Base-by-base conservation (phyloP, 2,113 vertebrate species). In the Sylvia atricapilla region DNA sequence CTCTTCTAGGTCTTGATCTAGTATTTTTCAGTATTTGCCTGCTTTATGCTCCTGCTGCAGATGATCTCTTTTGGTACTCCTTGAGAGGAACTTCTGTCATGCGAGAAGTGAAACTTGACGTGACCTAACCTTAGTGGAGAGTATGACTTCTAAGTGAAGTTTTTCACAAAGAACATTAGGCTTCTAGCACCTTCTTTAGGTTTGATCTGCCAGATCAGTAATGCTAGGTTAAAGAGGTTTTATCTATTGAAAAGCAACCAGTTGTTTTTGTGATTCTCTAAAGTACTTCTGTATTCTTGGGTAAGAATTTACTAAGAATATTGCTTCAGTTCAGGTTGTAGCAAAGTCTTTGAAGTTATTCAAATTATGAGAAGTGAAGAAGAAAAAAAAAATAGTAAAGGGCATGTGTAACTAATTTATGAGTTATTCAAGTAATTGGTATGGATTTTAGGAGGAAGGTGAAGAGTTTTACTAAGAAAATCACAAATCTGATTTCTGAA, bases 141-240 rank as follows among this genome's bases (percentile, higher is more conserved):
- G 59, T 74, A 27, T 72, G 30, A 66, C 55, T 81, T 69, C 23
- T 69, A 5, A 68, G 31, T 75, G 30, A 92, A 72, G 67, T 39
- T 85, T 89, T 58, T 67, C 82, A 70, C 12, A 53, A 58, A 72
- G 60, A 77, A 9, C 4, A 5, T 37, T 95, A 70, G 33, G 11
- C 25, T 95, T 95, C 78, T 84, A 59, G 20, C 43, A 62, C 74
- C 44, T 72, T 84, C 21, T 25, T 55, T 89, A 19, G 5, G 5
- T 62, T 89, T 84, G 30, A 91, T 93, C 68, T 89, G 44, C n/a
- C 16, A 64, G 33, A 89, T 86, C 75, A 77, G n/a, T 78, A 81
- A 75, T 49, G 13, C 37, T 73, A 20, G 21, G 5, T 63, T 90
- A 11, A 55, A 92, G 77, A 82, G 31, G 13, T 64, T 92, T 90